Evolutionary conservation across 2,113 vertebrate species (phyloP).

Genomic region (Cyprinodon tularosa): DNA sequence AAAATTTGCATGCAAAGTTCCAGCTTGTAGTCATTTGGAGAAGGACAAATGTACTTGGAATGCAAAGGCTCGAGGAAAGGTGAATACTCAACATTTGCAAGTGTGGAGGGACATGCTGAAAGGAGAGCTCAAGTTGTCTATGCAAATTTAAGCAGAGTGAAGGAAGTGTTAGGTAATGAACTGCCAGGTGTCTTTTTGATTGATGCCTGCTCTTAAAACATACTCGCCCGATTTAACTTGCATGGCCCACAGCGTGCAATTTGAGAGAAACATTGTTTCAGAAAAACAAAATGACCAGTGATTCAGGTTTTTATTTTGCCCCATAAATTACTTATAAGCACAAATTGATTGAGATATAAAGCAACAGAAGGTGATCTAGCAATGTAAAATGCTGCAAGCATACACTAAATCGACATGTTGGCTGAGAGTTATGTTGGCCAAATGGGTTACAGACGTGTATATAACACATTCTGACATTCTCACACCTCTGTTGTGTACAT

Average conservation of each 20-base stretch:
- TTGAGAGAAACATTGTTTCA: neutral
- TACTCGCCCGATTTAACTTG: constrained; percentile 15
- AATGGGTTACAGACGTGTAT: constrained; percentile 27
- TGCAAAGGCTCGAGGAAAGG: constrained; percentile 41
- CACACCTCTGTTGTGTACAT: constrained; percentile 30
- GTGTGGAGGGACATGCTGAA: constrained; percentile 21
- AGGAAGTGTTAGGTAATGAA: constrained; percentile 59
- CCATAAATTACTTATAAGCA: neutral
- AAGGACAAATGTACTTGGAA: constrained; percentile 20
- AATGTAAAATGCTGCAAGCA: constrained; percentile 11
- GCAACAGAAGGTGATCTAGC: constrained; percentile 1
- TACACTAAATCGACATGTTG: constrained; percentile 11
- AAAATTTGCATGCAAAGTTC: constrained; percentile 35
- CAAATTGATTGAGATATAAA: neutral
- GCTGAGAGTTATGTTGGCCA: constrained; percentile 17
- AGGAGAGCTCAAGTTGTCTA: constrained; percentile 49
- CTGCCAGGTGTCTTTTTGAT: constrained; percentile 54
- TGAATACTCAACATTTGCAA: constrained; percentile 48
- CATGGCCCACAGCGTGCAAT: constrained; percentile 1
- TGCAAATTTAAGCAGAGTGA: constrained; percentile 57
- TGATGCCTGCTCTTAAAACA: constrained; percentile 50
- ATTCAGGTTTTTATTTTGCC: neutral
- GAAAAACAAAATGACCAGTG: neutral
- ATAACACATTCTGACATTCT: constrained; percentile 35
- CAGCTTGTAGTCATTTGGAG: constrained; percentile 29